These are phyloP conservation scores for Neodon shergylaensis DNA, from an alignment of 2,113 vertebrate genomes.

Conservation along the genomic window DNA sequence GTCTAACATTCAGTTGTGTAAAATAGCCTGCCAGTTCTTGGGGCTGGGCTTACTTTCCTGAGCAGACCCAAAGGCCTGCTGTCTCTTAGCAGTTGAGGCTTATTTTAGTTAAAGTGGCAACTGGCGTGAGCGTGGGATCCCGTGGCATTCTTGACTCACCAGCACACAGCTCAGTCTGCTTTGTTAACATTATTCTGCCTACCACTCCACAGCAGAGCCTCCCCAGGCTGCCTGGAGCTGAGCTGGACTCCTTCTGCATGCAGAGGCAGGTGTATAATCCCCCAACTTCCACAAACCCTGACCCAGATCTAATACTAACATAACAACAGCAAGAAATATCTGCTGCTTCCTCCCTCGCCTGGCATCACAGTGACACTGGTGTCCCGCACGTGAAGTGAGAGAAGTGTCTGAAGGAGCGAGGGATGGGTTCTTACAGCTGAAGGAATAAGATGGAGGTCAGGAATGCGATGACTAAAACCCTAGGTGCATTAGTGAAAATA, in stretches of 20 bases:
- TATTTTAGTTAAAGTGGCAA: conserved; percentile 72
- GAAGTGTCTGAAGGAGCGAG: conserved; percentile 9
- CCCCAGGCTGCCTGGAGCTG: not conserved
- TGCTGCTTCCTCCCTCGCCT: not conserved
- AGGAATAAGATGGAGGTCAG: not conserved
- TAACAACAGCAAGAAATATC: not conserved
- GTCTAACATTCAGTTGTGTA: conserved; percentile 35
- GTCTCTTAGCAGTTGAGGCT: conserved; percentile 69
- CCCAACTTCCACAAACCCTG: not conserved
- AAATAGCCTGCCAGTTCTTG: conserved; percentile 31
- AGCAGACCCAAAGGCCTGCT: conserved; percentile 60
- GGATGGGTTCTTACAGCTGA: conserved; percentile 13
- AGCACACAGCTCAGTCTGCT: conserved; percentile 25
- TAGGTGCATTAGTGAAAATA: not conserved
- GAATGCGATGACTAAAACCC: not conserved
- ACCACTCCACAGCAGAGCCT: not conserved
- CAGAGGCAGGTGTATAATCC: not conserved
- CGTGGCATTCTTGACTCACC: conserved; percentile 67
- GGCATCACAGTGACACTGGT: not conserved
- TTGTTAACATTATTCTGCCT: conserved; percentile 37
- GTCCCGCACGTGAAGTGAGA: not conserved
- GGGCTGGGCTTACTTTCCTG: conserved; percentile 51
- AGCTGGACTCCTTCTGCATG: not conserved
- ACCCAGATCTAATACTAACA: not conserved
- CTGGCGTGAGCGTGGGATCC: conserved; percentile 56